Base-by-base conservation (phyloP, 53 echinoderm and acorn worm species). In the Pentamera pediparva region DNA sequence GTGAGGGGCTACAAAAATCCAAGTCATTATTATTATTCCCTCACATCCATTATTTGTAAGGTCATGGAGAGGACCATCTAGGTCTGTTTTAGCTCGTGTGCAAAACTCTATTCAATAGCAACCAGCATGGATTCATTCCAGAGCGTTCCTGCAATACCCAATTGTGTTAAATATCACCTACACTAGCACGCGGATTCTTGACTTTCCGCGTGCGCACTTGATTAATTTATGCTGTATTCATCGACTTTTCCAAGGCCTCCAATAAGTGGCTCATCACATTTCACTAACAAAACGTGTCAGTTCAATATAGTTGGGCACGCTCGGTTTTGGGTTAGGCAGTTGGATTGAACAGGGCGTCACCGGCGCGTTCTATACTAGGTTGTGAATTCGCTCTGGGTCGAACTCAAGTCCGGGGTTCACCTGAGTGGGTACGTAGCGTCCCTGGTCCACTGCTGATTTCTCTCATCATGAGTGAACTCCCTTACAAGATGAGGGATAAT, bases 131-230 rank as follows among this genome's bases (percentile, higher is more conserved):
- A 38, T 84, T 89, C 47, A 19, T 81, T 15, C 74, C 65, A 22
- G 62, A 56, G 26, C 75, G 75, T n/a, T 88, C 80, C 15, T 79
- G 88, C 39, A 83, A 88, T 47, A 76, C 84, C 12, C 84, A 89
- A 35, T 35, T 75, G 13, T 31, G 27, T 22, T 38, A 56, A n/a
- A n/a, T 39, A 39, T 69, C 0, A 39, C 61, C 11, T 35, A 81
- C 30, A 59, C 65, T 35, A 39, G 72, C 20, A 52, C 52, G 10
- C 24, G 15, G 36, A 31, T 28, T 17, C 35, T 80, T 5, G 52
- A 80, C 39, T 7, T 35, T 4, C 38, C 33, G 34, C 30, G 31
- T 61, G 32, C 61, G 6, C 32, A 32, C 26, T 76, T 65, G 32
- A 61, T n/a, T n/a, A n/a, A n/a, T 67, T 41, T 69, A 83, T 51